Evolutionary conservation across 2,888 invertebrate species (phyloP), one percentile per base, ranked within the genome.

Genomic region (Agrochola lychnidis): DNA sequence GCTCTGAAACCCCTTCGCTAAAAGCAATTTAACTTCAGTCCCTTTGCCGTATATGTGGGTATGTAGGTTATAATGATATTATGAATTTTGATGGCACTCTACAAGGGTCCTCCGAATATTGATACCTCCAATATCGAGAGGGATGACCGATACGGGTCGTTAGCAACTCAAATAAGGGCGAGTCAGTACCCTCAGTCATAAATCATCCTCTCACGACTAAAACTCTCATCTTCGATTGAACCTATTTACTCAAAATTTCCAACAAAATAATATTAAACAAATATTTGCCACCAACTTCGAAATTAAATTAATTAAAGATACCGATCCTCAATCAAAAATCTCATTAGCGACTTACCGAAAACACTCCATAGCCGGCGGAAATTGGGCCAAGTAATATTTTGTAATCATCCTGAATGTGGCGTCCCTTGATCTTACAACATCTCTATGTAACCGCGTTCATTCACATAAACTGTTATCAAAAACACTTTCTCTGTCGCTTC

Each of bases 321-420:
- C 86, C 73, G 82, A 89, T 89, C 89, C 88, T 88, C 88, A 91
- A 92, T 90, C 90, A 90, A 91, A 92, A 91, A 89, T 89, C 88
- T 91, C 88, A 89, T 91, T 91, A 84, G 70, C 42, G 68, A 93
- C 95, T 94, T 90, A 96, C 96, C 95, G 90, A 92, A 94, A 93
- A 91, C 89, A 90, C 93, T 94, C 94, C 95, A 95, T 95, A 85
- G 91, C 91, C 90, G 88, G 84, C 86, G 90, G 87, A 88, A 90
- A 90, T 89, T 89, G 90, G 85, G 89, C 89, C 88, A 90, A 91
- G 85, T 87, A 80, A 90, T 88, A 90, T 88, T 89, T 91, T 83
- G 87, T 85, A 90, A 88, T 89, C 91, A 93, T 92, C 90, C 89
- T 90, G 85, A 81, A 84, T 87, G 88, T 86, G 88, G 88, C 90